Percentiles rank a stretch among this genome's conserved stretches.
phyloP scores from a whole-genome alignment of 2,113 vertebrate species.

The Uria aalge region DNA sequence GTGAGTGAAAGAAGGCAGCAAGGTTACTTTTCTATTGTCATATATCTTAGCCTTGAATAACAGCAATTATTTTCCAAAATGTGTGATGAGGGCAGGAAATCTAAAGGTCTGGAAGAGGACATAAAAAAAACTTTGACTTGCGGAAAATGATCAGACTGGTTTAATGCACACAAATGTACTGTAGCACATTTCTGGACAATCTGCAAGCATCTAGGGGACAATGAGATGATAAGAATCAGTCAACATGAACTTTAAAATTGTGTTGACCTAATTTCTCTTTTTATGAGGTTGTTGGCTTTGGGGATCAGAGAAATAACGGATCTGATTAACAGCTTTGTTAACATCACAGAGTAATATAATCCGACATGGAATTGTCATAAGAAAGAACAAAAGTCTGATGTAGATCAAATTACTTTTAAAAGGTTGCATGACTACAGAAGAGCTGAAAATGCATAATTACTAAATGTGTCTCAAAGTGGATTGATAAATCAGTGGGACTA shows the following conservation, averaged over 20 bases:
- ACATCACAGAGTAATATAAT: neutral
- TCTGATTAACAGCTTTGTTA: neutral
- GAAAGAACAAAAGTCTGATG: neutral
- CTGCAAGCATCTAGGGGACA: neutral
- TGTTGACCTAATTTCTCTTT: neutral
- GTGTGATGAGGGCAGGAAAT: neutral
- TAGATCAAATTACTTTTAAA: neutral
- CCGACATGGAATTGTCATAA: accelerated
- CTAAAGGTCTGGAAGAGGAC: neutral
- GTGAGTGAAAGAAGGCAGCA: neutral
- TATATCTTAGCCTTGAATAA: neutral
- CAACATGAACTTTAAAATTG: neutral
- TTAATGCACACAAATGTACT: neutral
- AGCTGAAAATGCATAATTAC: neutral
- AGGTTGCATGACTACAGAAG: neutral
- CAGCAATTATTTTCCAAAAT: neutral
- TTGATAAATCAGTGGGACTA: neutral
- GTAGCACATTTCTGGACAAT: neutral
- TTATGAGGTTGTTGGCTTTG: neutral
- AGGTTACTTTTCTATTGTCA: neutral
- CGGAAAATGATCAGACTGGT: neutral
- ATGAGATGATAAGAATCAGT: neutral
- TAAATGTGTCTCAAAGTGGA: neutral
- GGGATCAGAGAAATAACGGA: neutral
- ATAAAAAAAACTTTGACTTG: neutral